phyloP scores from a whole-genome alignment of 2,113 vertebrate genomes.

The Archilochus colubris region DNA sequence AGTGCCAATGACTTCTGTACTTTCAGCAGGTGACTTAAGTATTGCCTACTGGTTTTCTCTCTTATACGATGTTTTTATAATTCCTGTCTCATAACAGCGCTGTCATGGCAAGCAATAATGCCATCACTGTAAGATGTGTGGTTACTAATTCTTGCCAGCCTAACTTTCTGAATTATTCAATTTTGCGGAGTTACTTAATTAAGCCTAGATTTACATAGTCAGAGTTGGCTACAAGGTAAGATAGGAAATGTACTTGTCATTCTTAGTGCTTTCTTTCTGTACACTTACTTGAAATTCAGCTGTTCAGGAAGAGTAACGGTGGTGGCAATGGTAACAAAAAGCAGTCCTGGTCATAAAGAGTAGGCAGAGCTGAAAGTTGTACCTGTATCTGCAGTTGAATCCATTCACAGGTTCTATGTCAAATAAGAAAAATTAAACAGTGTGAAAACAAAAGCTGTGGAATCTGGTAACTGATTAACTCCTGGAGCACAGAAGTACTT shows the following conservation, averaged over 20 bases:
- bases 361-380: conserved; percentile 15
- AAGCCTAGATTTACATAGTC: not conserved
- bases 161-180: not conserved
- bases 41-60: not conserved
- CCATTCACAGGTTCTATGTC: conserved; percentile 66
- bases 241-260: not conserved
- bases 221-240: not conserved
- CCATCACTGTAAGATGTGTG: not conserved
- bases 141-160: not conserved
- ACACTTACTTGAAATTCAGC: not conserved
- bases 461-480: conserved; percentile 86
- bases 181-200: not conserved
- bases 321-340: conserved; percentile 13
- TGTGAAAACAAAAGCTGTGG: conserved; percentile 76
- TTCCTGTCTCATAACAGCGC: not conserved
- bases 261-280: not conserved
- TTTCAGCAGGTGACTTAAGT: not conserved
- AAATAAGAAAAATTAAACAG: conserved; percentile 69
- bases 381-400: conserved; percentile 18
- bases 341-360: not conserved
- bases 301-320: not conserved
- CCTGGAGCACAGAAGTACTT: conserved; percentile 69
- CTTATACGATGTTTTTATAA: not conserved
- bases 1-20: not conserved
- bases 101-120: not conserved